Base-by-base conservation (phyloP, 2,113 vertebrate species). In the Strix aluco region DNA sequence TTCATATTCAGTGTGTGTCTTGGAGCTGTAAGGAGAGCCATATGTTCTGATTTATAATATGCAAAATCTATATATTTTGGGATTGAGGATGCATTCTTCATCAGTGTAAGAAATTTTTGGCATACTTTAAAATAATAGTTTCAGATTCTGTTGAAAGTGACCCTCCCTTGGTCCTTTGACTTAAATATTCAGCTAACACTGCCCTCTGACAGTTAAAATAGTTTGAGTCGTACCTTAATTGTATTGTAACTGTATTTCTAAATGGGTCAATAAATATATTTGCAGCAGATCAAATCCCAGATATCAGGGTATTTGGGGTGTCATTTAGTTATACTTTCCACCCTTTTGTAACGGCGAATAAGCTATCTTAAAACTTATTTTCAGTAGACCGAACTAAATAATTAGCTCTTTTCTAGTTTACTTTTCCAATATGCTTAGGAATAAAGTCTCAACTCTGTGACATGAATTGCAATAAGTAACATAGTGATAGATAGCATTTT, bases 21-120 rank as follows among this genome's bases (percentile, higher is more conserved):
- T 84, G 44, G 52, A 95, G 88, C 90, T 95, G 91, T 88, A 95
- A 81, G 52, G 44, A 88, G 86, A 92, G 80, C 95, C 94, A 97
- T 96, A 96, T 95, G 95, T 80, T 97, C 59, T 69, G 72, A 55
- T 89, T 90, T 96, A 86, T 78, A 84, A 88, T 92, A 93, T 94
- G 86, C 52, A 88, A 91, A 93, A 91, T 81, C 71, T 81, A 12
- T 94, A 10, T 96, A 92, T 96, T 90, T 96, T 55, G 40, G 95
- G 80, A 78, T 67, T 52, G 42, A 84, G 69, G 51, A 69, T 93
- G 36, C 47, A 32, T 86, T 81, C 90, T 92, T 93, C 67, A 71
- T 93, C 82, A 84, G 55, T 66, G 25, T 71, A 63, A 86, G 75
- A 88, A 67, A 40, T 81, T 73, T 49, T 55, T 84, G 40, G 40